phyloP scores from a whole-genome alignment of 2,888 invertebrate species.

The Caenorhabditis wallacei region DNA sequence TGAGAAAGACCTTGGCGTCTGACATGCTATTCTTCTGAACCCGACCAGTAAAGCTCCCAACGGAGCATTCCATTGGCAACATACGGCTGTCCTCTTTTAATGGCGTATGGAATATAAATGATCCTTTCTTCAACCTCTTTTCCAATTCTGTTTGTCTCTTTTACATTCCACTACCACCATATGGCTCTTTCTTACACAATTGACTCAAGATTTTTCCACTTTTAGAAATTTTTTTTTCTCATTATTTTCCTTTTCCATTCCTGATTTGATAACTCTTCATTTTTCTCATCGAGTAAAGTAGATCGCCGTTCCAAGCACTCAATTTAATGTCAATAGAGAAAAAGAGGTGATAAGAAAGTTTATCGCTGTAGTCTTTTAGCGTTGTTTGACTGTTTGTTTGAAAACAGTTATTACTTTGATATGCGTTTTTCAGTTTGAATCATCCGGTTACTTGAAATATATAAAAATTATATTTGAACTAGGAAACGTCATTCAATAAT shows the following conservation, averaged over 20 bases:
- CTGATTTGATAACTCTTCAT: constrained; percentile 12
- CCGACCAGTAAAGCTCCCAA: neutral
- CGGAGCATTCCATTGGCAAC: constrained; percentile 37
- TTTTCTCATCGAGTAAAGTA: constrained; percentile 28
- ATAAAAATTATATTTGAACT: neutral
- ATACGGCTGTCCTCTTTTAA: constrained; percentile 32
- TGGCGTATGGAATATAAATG: constrained; percentile 58
- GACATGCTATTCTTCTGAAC: neutral
- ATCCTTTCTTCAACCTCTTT: constrained; percentile 46
- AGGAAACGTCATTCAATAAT: neutral
- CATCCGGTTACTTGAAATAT: neutral
- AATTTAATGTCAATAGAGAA: constrained; percentile 55
- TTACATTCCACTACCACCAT: constrained; percentile 19
- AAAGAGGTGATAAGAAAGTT: constrained; percentile 25
- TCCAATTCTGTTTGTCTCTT: constrained; percentile 18
- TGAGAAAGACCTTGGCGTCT: constrained; percentile 14
- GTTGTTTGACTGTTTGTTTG: constrained; percentile 7
- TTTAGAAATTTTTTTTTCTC: constrained; percentile 1
- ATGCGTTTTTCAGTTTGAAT: neutral
- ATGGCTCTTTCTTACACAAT: constrained; percentile 9
- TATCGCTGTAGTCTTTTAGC: constrained; percentile 8
- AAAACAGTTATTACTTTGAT: constrained; percentile 18
- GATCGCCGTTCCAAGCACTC: constrained; percentile 58
- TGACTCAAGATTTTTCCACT: constrained; percentile 3
- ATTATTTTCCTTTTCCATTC: neutral